Evolutionary conservation across 2,113 vertebrate genomes (phyloP).

Genomic region (Cephalopholis sonnerati): DNA sequence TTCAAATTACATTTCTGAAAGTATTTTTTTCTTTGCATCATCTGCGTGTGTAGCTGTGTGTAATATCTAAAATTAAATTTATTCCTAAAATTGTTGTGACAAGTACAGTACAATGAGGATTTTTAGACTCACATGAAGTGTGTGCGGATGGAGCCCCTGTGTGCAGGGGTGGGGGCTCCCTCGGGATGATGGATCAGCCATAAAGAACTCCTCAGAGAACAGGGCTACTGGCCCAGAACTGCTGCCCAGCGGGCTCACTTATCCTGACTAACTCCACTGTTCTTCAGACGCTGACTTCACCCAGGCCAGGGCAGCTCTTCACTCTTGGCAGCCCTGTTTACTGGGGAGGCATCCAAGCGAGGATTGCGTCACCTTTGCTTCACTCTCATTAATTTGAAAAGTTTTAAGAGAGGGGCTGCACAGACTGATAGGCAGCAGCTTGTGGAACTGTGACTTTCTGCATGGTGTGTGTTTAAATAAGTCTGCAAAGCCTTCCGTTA

Average conservation of each 20-base stretch:
- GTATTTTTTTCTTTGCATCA: neutral
- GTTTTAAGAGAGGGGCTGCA: slow-evolving; percentile 54
- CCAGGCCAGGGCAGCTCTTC: slow-evolving; percentile 41
- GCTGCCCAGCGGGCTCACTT: slow-evolving; percentile 59
- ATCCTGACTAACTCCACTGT: slow-evolving; percentile 74
- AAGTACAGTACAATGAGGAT: slow-evolving; percentile 19
- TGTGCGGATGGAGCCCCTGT: slow-evolving; percentile 39
- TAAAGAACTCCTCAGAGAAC: slow-evolving; percentile 67
- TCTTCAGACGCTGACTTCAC: slow-evolving; percentile 70
- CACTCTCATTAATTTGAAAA: slow-evolving; percentile 66
- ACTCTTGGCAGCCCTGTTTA: slow-evolving; percentile 64
- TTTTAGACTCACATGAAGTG: slow-evolving; percentile 47
- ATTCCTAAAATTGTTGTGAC: neutral
- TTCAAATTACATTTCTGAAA: neutral
- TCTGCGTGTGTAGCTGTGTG: neutral
- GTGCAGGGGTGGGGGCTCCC: slow-evolving; percentile 38
- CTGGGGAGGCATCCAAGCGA: slow-evolving; percentile 64
- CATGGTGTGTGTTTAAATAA: slow-evolving; percentile 41
- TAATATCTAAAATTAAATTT: neutral
- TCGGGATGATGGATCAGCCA: slow-evolving; percentile 17
- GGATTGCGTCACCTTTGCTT: slow-evolving; percentile 76
- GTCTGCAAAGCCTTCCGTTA: slow-evolving; percentile 41
- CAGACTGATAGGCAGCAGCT: slow-evolving; percentile 53
- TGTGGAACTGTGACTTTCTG: slow-evolving; percentile 43
- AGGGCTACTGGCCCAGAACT: slow-evolving; percentile 60